Conservation (phyloP, 2,888 invertebrate genomes). For the Limnephilus rhombicus region DNA sequence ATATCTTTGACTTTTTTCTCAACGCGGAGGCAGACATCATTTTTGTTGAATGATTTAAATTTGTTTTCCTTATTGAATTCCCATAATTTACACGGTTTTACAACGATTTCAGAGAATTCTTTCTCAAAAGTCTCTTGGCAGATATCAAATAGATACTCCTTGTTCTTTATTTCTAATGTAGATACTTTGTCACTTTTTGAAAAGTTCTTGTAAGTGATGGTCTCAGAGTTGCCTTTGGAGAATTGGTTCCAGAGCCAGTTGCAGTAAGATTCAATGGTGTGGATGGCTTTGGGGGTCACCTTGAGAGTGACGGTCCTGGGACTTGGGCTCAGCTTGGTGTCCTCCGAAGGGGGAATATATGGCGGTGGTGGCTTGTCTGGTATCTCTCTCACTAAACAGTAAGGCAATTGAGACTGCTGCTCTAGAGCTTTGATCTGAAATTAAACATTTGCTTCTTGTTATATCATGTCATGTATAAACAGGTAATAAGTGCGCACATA, state of each 20-base stretch:
- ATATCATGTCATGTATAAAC: no score
- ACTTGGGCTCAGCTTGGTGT: conserved; percentile 37
- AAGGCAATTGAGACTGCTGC: conserved; percentile 61
- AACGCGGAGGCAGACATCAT: conserved; percentile 54
- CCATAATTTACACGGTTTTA: conserved; percentile 48
- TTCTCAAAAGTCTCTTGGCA: conserved; percentile 60
- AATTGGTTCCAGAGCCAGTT: conserved; percentile 58
- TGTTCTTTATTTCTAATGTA: conserved; percentile 31
- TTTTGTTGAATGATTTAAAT: conserved; percentile 18
- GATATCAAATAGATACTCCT: conserved; percentile 62
- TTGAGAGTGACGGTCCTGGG: conserved; percentile 22
- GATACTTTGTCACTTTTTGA: conserved; percentile 25
- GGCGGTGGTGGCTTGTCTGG: conserved; percentile 65
- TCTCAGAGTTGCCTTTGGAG: conserved; percentile 20
- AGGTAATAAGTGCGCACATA: no score
- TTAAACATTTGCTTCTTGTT: background rate
- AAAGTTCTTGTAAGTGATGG: conserved; percentile 31
- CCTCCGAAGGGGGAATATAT: conserved; percentile 64
- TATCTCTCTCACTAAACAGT: conserved; percentile 64
- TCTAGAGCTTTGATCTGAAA: conserved; percentile 65
- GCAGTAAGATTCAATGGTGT: conserved; percentile 53
- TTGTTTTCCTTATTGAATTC: conserved; percentile 52
- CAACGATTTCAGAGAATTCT: conserved; percentile 45
- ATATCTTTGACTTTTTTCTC: conserved; percentile 58
- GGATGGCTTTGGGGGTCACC: conserved; percentile 5